Evolutionary conservation across 2,888 invertebrate species (phyloP).

Genomic region (Eristalinus aeneus): DNA sequence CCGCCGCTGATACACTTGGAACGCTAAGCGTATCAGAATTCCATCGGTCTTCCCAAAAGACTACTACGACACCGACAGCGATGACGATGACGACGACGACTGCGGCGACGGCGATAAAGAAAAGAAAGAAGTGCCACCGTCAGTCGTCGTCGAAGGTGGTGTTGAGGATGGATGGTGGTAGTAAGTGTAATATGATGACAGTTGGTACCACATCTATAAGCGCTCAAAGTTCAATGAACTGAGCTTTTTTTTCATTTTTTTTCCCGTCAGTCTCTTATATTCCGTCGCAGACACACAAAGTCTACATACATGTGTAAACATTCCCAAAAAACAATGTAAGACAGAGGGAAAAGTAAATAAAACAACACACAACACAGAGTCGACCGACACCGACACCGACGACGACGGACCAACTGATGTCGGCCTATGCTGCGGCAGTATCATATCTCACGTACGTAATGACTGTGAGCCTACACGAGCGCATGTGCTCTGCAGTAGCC

Average conservation of each 20-base stretch:
- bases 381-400: neutral
- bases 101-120: conserved; percentile 21
- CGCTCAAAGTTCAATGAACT: conserved; percentile 64
- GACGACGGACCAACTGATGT: conserved; percentile 22
- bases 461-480: conserved; percentile 24
- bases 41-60: conserved; percentile 57
- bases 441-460: conserved; percentile 43
- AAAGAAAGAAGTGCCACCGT: conserved; percentile 59
- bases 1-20: conserved; percentile 35
- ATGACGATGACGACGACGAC: conserved; percentile 24
- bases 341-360: conserved; percentile 35
- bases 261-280: conserved; percentile 42
- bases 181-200: conserved; percentile 71
- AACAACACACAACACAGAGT: neutral
- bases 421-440: conserved; percentile 48
- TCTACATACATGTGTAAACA: conserved; percentile 38
- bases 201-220: conserved; percentile 69
- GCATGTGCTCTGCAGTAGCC: conserved; percentile 24
- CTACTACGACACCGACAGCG: conserved; percentile 10
- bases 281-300: conserved; percentile 45
- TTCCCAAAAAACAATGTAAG: conserved; percentile 29
- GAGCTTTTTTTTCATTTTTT: conserved; percentile 59
- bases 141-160: conserved; percentile 53
- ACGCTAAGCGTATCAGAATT: conserved; percentile 58
- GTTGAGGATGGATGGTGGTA: conserved; percentile 62